phyloP scores from a whole-genome alignment of 2,797 vertebrate species.

The Microhierax caerulescens region DNA sequence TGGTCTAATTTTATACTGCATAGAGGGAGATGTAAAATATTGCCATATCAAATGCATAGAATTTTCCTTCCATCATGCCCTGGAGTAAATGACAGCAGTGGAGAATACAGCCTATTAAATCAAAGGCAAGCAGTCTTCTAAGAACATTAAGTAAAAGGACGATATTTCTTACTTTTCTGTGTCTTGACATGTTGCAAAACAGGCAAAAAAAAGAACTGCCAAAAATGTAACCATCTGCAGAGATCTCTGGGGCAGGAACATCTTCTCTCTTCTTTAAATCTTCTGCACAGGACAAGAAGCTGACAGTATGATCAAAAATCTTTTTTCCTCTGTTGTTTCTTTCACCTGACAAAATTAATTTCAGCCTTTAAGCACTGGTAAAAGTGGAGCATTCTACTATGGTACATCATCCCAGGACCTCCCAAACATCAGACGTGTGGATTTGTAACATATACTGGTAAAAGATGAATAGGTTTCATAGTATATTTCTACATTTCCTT shows the following conservation, averaged over 20 bases:
- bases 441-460: background rate
- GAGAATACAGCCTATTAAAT: background rate
- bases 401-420: background rate
- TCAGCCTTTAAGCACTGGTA: background rate
- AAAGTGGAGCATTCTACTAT: background rate
- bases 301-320: background rate
- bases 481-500: background rate
- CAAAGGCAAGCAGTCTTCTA: background rate
- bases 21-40: background rate
- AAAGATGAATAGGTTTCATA: background rate
- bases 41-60: background rate
- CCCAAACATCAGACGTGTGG: background rate
- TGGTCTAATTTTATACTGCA: background rate
- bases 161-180: constrained; percentile 52
- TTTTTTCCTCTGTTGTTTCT: background rate
- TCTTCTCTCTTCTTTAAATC: constrained; percentile 10
- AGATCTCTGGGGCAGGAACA: constrained; percentile 30
- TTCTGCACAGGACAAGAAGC: background rate
- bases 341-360: constrained; percentile 9
- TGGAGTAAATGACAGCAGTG: background rate
- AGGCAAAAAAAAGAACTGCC: constrained; percentile 13
- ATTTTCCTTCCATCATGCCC: background rate
- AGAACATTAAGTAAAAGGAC: background rate
- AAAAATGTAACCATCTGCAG: constrained; percentile 4
- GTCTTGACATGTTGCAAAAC: constrained; percentile 42